Base-by-base conservation (phyloP, 2,888 invertebrate genomes). In the Metacarcinus magister region DNA sequence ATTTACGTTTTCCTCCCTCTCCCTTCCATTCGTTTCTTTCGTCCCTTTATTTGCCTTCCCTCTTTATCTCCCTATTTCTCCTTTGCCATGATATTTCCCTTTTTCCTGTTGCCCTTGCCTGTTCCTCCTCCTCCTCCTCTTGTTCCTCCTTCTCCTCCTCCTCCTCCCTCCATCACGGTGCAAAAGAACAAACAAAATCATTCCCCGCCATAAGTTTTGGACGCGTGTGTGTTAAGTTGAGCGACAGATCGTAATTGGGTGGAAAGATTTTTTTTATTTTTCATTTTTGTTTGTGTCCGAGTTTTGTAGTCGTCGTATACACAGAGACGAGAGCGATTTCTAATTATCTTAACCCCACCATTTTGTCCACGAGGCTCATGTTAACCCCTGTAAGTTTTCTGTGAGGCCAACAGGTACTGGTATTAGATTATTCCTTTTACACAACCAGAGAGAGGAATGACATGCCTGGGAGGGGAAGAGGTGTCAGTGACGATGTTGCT, bases 261-360 rank as follows among this genome's bases (percentile, higher is more conserved):
- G 67, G 67, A 67, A 67, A 67, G 67, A 67, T 67, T 67, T 67
- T 23, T 67, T 67, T 67, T 67, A 39, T 39, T 39, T 39, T 39
- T 39, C 39, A 39, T 67, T n/a, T 67, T 4, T n/a, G 67, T 13
- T 2, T 67, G 67, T n/a, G 67, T 67, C 67, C 67, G 23, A 67
- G 67, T 67, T 67, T 67, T 67, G n/a, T 67, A 67, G 67, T 67
- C n/a, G 19, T 67, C n/a, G n/a, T 67, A 67, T 67, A n/a, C 67
- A 67, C 67, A 67, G n/a, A 67, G n/a, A 67, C n/a, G 67, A 67
- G 67, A 67, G 67, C 23, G 23, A n/a, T 67, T n/a, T n/a, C 67
- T 67, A n/a, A 67, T 67, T 67, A 67, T 67, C 67, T 67, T 7
- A n/a, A 7, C n/a, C 67, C n/a, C 67, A n/a, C 67, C 67, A 67